Evolutionary conservation across 2,888 invertebrate genomes (phyloP).

Genomic region (Epiblema foenella): DNA sequence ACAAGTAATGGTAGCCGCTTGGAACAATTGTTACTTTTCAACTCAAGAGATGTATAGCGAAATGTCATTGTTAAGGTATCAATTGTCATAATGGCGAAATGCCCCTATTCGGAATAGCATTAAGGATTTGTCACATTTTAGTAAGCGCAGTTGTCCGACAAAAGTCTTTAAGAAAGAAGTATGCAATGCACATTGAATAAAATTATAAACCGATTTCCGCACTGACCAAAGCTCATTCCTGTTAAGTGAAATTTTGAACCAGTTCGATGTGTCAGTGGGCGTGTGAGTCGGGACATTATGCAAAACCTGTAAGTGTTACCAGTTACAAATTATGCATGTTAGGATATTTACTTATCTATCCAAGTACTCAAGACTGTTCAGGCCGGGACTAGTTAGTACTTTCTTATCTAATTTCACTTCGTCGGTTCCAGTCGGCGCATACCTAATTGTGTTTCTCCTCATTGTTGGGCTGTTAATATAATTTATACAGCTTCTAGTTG

Average conservation of each 20-base stretch:
- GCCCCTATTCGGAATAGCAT: too few species aligned
- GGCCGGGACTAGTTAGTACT: slow-evolving; percentile 9
- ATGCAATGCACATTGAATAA: too few species aligned
- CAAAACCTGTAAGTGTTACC: slow-evolving; percentile 4
- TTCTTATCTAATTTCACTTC: slow-evolving; percentile 38
- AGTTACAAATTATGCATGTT: neutral
- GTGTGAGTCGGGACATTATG: too few species aligned
- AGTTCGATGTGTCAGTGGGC: slow-evolving; percentile 2
- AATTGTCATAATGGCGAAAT: too few species aligned
- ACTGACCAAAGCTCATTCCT: neutral
- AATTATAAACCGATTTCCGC: neutral
- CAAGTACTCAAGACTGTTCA: neutral
- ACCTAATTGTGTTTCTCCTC: slow-evolving; percentile 38
- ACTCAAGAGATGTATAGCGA: too few species aligned
- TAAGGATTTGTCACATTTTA: too few species aligned
- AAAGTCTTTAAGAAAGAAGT: too few species aligned
- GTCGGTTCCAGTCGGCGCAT: slow-evolving; percentile 29
- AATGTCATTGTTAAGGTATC: too few species aligned
- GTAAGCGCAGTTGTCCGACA: too few species aligned
- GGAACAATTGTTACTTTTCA: too few species aligned
- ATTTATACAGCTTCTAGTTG: slow-evolving; percentile 66
- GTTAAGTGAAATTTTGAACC: neutral
- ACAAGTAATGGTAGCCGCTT: too few species aligned
- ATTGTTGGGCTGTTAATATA: slow-evolving; percentile 65
- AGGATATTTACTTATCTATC: slow-evolving; percentile 11